These are phyloP conservation scores for Pogonus chalceus DNA, from an alignment of 1,140 invertebrate species.

Conservation along the genomic window DNA sequence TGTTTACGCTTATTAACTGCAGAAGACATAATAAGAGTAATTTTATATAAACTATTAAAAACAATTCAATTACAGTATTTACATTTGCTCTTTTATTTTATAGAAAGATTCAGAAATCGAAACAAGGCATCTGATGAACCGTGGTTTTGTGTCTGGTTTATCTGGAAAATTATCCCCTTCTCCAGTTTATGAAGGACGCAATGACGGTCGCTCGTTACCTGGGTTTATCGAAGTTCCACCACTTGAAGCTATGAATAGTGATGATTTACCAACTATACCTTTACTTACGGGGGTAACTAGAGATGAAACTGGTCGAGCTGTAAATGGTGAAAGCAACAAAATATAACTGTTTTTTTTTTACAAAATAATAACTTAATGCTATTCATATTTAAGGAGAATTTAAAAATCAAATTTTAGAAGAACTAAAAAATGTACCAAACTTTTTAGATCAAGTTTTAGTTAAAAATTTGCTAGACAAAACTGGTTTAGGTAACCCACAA, in stretches of 20 bases:
- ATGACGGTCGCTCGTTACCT: conserved; percentile 50
- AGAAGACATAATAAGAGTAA: conserved; percentile 31
- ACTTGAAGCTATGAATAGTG: conserved; percentile 43
- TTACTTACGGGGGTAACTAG: conserved; percentile 59
- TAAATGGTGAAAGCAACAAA: conserved; percentile 41
- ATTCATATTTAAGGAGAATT: conserved; percentile 37
- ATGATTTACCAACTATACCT: conserved; percentile 46
- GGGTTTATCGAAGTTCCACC: conserved; percentile 46
- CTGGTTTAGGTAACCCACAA: conserved; percentile 3
- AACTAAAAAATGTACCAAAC: conserved; percentile 39
- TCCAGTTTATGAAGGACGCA: conserved; percentile 50
- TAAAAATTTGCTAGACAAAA: conserved; percentile 29
- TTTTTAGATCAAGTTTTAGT: conserved; percentile 46
- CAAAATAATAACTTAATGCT: conserved; percentile 6
- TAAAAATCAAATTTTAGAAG: conserved; percentile 37
- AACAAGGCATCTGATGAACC: conserved; percentile 31
- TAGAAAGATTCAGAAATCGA: conserved; percentile 41
- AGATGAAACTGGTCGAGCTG: conserved; percentile 53
- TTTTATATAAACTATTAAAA: conserved; percentile 15
- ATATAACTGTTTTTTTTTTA: conserved; percentile 8
- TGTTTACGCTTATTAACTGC: conserved; percentile 45
- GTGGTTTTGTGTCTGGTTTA: conserved; percentile 41
- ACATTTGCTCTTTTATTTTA: neutral
- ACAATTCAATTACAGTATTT: neutral
- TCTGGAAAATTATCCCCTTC: conserved; percentile 34